A percentile compares a stretch with the other conserved stretches of the same genome.
These are phyloP conservation scores for Gnathonemus echidnorhynchus DNA, from an alignment of 2,113 vertebrate genomes.

Conservation along the genomic window DNA sequence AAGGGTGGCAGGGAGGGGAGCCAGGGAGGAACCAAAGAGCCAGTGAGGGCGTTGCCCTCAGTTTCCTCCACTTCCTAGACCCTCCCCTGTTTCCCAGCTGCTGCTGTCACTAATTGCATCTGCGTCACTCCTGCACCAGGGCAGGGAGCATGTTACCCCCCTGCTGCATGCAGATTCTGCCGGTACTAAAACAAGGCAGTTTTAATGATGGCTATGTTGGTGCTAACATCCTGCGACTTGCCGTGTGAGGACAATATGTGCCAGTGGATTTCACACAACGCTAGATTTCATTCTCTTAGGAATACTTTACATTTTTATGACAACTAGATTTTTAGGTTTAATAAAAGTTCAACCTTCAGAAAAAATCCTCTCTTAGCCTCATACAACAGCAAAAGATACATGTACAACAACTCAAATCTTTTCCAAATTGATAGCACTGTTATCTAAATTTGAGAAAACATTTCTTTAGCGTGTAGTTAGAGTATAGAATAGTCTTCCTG, in stretches of 20 bases:
- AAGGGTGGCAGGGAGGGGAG: not conserved
- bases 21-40: not conserved
- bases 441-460: too few relatives aligned
- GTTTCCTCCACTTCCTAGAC: slow-evolving; percentile 21
- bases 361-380: not conserved
- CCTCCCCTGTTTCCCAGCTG: slow-evolving; percentile 20
- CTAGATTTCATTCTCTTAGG: too few relatives aligned
- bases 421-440: not conserved
- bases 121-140: not conserved
- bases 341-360: not conserved
- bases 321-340: not conserved
- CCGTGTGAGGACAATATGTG: not conserved
- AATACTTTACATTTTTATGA: not conserved
- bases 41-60: slow-evolving; percentile 5
- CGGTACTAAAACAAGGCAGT: not conserved
- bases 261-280: not conserved
- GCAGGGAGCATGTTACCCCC: not conserved
- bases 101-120: slow-evolving; percentile 12
- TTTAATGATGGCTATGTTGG: not conserved
- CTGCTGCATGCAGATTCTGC: not conserved
- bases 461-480: too few relatives aligned
- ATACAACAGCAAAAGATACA: not conserved
- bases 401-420: not conserved
- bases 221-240: not conserved
- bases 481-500: too few relatives aligned